A percentile compares a stretch with the other conserved stretches of the same genome.
phyloP scores from a whole-genome alignment of 2,113 vertebrate species.

The Pseudopipra pipra region DNA sequence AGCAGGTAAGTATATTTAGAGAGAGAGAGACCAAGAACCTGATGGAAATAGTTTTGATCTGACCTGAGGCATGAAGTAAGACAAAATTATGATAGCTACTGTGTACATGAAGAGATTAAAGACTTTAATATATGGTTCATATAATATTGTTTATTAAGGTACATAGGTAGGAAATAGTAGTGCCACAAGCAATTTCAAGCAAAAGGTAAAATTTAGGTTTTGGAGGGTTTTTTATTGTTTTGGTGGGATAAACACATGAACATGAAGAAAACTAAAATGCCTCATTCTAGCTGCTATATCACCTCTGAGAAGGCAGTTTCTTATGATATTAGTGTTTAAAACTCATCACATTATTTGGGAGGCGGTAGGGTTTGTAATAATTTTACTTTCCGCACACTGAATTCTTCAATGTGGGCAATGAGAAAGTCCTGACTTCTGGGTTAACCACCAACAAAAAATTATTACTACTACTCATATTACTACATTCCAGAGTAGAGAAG shows the following conservation, averaged over 20 bases:
- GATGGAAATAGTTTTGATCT: neutral
- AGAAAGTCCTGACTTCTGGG: neutral
- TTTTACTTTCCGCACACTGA: neutral
- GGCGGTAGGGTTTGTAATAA: neutral
- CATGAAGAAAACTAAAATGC: neutral
- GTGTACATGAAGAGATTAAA: neutral
- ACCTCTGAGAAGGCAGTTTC: neutral
- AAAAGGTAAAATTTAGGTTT: neutral
- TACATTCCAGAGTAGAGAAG: neutral
- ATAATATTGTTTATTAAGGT: neutral
- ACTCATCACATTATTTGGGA: neutral
- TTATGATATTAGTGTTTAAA: neutral
- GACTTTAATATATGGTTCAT: neutral
- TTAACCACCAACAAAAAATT: neutral
- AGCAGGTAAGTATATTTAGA: neutral
- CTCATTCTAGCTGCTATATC: neutral
- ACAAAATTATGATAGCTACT: neutral
- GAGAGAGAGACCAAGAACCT: neutral
- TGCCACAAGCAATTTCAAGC: neutral
- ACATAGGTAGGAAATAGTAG: neutral
- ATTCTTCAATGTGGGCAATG: neutral
- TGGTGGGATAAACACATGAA: neutral
- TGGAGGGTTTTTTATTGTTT: neutral
- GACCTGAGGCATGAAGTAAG: neutral
- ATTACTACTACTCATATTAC: neutral